Percentiles rank a stretch among this genome's conserved stretches.
phyloP scores from a whole-genome alignment of 2,888 invertebrate species.

The Acleris cristana region DNA sequence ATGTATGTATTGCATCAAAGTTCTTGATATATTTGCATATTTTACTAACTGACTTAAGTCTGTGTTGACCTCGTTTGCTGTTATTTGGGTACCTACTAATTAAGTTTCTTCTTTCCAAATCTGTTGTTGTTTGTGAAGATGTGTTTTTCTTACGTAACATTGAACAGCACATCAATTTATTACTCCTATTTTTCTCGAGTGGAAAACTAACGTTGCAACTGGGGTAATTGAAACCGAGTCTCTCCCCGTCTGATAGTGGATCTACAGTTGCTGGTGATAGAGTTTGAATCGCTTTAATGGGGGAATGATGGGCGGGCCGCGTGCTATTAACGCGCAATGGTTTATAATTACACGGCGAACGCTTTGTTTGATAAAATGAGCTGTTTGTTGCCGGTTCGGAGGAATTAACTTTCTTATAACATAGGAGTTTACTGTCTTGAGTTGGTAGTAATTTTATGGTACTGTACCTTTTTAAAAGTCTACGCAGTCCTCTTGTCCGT shows the following conservation, averaged over 20 bases:
- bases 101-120: too few relatives aligned
- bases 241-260: constrained; percentile 2
- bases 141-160: not conserved
- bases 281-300: constrained; percentile 6
- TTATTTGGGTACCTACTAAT: too few relatives aligned
- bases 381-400: not conserved
- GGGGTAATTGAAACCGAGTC: constrained; percentile 14
- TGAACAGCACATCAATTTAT: constrained; percentile 1
- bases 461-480: too few relatives aligned
- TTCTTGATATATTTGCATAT: too few relatives aligned
- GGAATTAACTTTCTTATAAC: constrained; percentile 15
- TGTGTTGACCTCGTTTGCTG: too few relatives aligned
- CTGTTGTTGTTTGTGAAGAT: too few relatives aligned
- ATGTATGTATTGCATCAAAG: too few relatives aligned
- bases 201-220: constrained; percentile 13
- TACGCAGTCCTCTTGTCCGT: too few relatives aligned
- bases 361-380: constrained; percentile 12
- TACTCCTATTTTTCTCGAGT: constrained; percentile 19
- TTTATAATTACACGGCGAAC: constrained; percentile 28
- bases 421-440: not conserved
- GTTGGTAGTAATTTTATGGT: too few relatives aligned
- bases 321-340: constrained; percentile 24
- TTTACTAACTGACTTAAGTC: too few relatives aligned
- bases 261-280: constrained; percentile 13
- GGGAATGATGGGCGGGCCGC: not conserved